A percentile compares a stretch with the other conserved stretches of the same genome.
phyloP scores from a whole-genome alignment of 1,140 invertebrate genomes.

The Tenebrio molitor region DNA sequence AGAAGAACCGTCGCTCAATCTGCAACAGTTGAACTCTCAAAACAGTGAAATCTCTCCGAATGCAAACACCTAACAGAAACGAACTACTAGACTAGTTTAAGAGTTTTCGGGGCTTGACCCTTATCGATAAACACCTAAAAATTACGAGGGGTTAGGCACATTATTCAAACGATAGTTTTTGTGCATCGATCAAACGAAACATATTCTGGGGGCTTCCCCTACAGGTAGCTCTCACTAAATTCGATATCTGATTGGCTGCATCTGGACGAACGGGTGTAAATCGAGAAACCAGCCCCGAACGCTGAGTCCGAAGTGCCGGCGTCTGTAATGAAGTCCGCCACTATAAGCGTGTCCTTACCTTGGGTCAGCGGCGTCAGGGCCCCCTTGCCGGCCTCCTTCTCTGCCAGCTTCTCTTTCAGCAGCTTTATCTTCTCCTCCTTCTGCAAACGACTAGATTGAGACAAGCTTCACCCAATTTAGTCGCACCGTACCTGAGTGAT shows the following conservation, averaged over 20 bases:
- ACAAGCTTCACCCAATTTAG: conserved; percentile 2
- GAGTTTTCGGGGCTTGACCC: too few species aligned
- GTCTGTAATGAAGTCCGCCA: conserved; percentile 81
- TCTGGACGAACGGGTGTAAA: conserved; percentile 82
- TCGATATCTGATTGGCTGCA: conserved; percentile 87
- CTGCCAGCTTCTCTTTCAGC: conserved; percentile 82
- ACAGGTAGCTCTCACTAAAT: conserved; percentile 90
- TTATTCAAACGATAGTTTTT: too few species aligned
- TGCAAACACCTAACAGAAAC: too few species aligned
- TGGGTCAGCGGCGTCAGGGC: conserved; percentile 66
- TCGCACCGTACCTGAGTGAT: conserved; percentile 86
- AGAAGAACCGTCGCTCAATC: too few species aligned
- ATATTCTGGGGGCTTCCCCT: conserved; percentile 61
- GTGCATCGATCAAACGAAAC: too few species aligned
- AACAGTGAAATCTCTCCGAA: too few species aligned
- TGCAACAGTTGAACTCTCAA: too few species aligned
- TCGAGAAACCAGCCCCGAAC: conserved; percentile 78
- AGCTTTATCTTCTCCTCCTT: conserved; percentile 91
- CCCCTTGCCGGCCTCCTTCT: conserved; percentile 73
- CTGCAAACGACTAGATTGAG: conserved; percentile 67
- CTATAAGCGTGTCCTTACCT: conserved; percentile 71
- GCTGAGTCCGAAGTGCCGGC: conserved; percentile 83
- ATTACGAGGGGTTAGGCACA: too few species aligned
- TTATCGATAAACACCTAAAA: too few species aligned
- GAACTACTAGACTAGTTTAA: too few species aligned